These are phyloP conservation scores for Rousettus leschenaultii DNA, from an alignment of 2,113 vertebrate genomes.

Conservation along the genomic window DNA sequence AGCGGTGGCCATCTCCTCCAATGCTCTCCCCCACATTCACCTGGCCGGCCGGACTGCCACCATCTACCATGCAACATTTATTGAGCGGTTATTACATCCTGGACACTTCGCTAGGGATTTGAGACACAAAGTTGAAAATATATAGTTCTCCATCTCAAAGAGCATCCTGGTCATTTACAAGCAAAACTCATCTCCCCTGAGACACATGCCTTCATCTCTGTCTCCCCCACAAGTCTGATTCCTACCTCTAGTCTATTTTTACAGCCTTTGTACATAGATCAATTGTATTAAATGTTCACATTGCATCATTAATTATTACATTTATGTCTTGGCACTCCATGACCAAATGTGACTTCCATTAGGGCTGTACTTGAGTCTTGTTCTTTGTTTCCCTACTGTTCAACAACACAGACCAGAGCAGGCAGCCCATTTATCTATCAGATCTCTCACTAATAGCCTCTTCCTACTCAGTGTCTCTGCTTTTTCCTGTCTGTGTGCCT, in stretches of 20 bases:
- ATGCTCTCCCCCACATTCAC: background rate
- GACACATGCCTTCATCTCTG: background rate
- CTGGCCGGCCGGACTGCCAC: background rate
- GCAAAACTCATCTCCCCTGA: background rate
- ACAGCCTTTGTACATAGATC: background rate
- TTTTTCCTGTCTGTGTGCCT: background rate
- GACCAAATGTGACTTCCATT: background rate
- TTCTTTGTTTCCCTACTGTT: background rate
- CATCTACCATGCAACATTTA: background rate
- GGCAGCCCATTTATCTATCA: background rate
- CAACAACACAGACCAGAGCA: background rate
- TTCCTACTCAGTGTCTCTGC: background rate
- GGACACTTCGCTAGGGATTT: background rate
- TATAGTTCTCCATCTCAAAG: background rate
- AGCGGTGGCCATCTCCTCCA: background rate
- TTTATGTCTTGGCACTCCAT: background rate
- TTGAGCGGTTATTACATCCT: background rate
- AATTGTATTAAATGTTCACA: background rate
- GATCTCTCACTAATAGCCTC: background rate
- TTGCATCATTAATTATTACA: background rate
- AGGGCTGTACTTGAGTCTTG: background rate
- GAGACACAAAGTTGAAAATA: background rate
- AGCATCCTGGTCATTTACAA: background rate
- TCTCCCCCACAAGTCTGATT: background rate
- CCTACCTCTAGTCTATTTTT: background rate